Evolutionary conservation across 2,888 invertebrate genomes (phyloP), one percentile per base, ranked within the genome.

Genomic region (Cheilosia soror): DNA sequence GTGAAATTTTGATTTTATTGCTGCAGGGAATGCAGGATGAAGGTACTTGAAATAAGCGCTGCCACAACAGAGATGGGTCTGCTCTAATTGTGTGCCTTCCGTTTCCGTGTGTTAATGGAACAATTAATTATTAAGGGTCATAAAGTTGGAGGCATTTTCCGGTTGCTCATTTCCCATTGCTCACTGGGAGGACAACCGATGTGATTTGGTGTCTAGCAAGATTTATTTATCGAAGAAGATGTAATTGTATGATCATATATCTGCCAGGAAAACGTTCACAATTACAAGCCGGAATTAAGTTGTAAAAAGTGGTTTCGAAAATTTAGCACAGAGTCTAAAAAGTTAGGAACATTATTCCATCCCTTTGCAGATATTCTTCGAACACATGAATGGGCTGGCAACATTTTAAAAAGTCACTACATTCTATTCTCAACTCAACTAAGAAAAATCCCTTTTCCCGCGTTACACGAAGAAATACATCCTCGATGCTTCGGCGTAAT

Each of bases 1-100:
- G 72, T 72, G 85, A 72, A 77, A 71, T 80, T 85, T 81, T 85
- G 85, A 85, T 85, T 80, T 85, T 85, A 85, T 85, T 80, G 76
- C 85, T 76, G 33, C 4, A 5, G 60, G 76, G 76, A 66, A 85
- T 85, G 49, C 62, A 60, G 65, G 49, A 76, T 66, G 76, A 81
- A 68, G 85, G 72, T 63, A 80, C 76, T 85, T 85, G 80, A 68
- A 80, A 77, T 72, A 72, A 82, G 65, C 66, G 72, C 71, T 72
- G 40, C 72, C 66, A 55, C 49, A 80, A 33, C 65, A 49, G 62
- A 62, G 57, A 68, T 72, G 60, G 72, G 62, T 42, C 58, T 44
- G 29, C 57, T 66, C 47, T 80, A 85, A 81, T 80, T 81, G 76
- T 66, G 85, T 85, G 65, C 76, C 72, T 72, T 77, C 62, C 76